Base-by-base conservation (phyloP, 1,140 invertebrate species). In the Nephotettix cincticeps region DNA sequence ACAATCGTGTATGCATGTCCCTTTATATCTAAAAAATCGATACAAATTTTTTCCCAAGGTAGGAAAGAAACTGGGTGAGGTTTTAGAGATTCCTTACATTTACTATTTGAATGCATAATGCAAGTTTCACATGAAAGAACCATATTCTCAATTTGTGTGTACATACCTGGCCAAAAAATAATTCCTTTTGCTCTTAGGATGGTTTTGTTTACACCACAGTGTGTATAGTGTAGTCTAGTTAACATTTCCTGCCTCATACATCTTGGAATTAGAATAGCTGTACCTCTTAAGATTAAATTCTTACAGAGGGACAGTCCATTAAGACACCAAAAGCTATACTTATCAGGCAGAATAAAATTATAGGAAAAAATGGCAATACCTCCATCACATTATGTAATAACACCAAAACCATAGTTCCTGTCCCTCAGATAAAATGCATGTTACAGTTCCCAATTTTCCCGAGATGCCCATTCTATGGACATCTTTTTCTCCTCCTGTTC, bases 21-120 rank as follows among this genome's bases (percentile, higher is more conserved):
- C 73, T 74, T 14, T 76, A 68, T 21, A 78, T 76, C 68, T 80
- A 72, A 72, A 79, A 77, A 25, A 79, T 69, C 78, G 28, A 68
- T 65, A 1, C 77, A 77, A 23, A 81, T 68, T 71, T 79, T 81
- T 64, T 75, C 74, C 75, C 76, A 81, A n/a, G 77, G 72, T n/a
- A 72, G 70, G 0, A 71, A 56, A 27, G 77, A 72, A 23, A 80
- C 71, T 61, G 77, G 75, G 72, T 78, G 78, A 27, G 74, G 58
- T 19, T 77, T 77, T 23, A 82, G 54, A 9, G 76, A 69, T 76
- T 81, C 76, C 64, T 76, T 79, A 4, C 29, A 69, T 40, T 79
- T 79, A 19, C 29, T 67, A 2, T n/a, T 66, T 4, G 28, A 66
- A 23, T 28, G 74, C 25, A 63, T 74, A 36, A n/a, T 19, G 64